Percentiles rank a stretch among this genome's conserved stretches.
These are phyloP conservation scores for Trogon melanurus DNA, from an alignment of 2,113 vertebrate genomes.

Conservation along the genomic window DNA sequence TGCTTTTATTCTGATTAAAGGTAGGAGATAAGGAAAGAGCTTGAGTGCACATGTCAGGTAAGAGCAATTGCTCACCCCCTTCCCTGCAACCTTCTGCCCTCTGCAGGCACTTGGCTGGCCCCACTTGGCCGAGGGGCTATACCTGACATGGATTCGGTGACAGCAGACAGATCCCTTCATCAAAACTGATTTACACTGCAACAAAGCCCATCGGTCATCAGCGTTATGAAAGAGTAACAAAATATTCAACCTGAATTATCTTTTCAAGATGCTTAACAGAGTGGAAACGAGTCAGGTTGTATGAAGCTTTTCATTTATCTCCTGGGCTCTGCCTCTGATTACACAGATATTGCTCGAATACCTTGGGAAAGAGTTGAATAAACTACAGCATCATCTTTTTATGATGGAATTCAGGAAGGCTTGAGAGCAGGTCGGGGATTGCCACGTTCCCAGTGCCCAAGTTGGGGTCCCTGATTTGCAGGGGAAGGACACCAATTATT, in stretches of 20 bases:
- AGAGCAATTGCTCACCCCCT: neutral
- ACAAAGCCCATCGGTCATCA: neutral
- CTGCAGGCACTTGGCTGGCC: neutral
- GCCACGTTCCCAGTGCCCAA: neutral
- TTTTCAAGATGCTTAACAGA: constrained; percentile 31
- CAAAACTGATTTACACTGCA: neutral
- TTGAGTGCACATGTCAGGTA: neutral
- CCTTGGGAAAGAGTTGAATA: neutral
- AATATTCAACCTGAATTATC: constrained; percentile 34
- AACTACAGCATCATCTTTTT: neutral
- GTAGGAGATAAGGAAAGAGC: neutral
- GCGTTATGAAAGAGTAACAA: constrained; percentile 6
- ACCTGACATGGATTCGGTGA: neutral
- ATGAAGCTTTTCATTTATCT: constrained; percentile 45
- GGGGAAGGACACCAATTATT: neutral
- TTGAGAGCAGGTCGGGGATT: neutral
- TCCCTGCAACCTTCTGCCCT: neutral
- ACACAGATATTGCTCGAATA: constrained; percentile 27
- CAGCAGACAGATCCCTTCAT: neutral
- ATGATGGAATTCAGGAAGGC: neutral
- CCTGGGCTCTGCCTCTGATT: constrained; percentile 30
- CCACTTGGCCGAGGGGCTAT: neutral
- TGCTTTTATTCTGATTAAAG: neutral
- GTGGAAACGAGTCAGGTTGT: constrained; percentile 21
- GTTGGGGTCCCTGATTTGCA: neutral